Evolutionary conservation across 2,797 vertebrate genomes (phyloP), one percentile per base, ranked within the genome.

Genomic region (Lycodopsis pacificus): DNA sequence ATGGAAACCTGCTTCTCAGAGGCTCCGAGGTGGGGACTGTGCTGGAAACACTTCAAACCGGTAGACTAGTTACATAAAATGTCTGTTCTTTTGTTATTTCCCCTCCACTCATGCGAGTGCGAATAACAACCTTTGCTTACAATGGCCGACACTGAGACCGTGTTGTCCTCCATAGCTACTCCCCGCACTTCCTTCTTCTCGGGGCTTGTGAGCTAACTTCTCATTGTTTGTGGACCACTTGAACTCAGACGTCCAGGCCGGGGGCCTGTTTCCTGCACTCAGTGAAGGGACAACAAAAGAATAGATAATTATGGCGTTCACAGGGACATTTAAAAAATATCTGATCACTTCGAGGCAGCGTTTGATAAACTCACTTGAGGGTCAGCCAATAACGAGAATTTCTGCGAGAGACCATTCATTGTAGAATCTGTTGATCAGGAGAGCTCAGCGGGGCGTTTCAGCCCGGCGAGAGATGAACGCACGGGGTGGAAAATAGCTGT

Each of bases 151-250:
- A 89, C 79, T 56, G 64, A 62, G 71, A 73, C 64, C 70, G 32
- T 46, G 69, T 62, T 76, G 81, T 91, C 88, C 90, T 89, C 80
- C 88, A 63, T 80, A 85, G 76, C 79, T 77, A 79, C 89, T 86
- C 84, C 88, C 87, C 56, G 63, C 80, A 80, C 88, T 93, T 95
- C 92, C 93, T 88, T 72, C 77, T 89, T 84, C 73, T 89, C 76
- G 78, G 84, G 57, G 57, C 81, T 81, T 89, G 82, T 88, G 81
- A 53, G 61, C 83, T 76, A 80, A 86, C 84, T 80, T 85, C 65
- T 80, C 77, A 90, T 94, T 94, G 92, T 95, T 93, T 87, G 63
- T 71, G 25, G 53, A 69, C 44, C 86, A 79, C 86, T 91, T 88
- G 83, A 84, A 89, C 68, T 79, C 76, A 51, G 17, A 71, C 49